These are phyloP conservation scores for Erythrolamprus reginae DNA, from an alignment of 2,113 vertebrate species.

Conservation along the genomic window DNA sequence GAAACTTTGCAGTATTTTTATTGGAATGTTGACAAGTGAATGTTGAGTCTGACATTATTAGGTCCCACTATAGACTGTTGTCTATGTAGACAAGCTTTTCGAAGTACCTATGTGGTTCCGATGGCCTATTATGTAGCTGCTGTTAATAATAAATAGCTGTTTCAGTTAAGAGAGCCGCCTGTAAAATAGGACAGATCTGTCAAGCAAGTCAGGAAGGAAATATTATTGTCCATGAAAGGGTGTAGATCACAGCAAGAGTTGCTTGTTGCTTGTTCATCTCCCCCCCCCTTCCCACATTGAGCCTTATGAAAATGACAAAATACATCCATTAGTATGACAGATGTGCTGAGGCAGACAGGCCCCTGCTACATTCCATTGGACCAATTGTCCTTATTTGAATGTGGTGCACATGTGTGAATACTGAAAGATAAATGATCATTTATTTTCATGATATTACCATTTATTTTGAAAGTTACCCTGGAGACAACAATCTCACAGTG, in stretches of 20 bases:
- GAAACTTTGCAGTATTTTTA: not conserved
- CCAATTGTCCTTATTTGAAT: conserved; percentile 27
- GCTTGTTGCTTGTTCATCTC: not conserved
- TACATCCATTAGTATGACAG: conserved; percentile 16
- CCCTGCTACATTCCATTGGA: conserved; percentile 9
- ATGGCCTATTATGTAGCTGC: not conserved
- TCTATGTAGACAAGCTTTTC: not conserved
- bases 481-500: conserved; percentile 3
- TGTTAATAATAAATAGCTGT: not conserved
- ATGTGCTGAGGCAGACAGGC: conserved; percentile 3
- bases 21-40: not conserved
- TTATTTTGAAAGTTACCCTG: conserved; percentile 8
- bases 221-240: not conserved
- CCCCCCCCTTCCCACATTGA: not conserved
- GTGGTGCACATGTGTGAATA: not conserved
- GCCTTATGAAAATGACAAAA: not conserved
- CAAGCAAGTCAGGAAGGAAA: not conserved
- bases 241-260: not conserved
- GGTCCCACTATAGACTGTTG: no score
- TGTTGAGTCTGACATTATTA: not conserved
- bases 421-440: conserved; percentile 20
- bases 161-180: not conserved
- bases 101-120: not conserved
- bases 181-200: not conserved
- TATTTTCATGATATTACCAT: conserved; percentile 15